phyloP scores from a whole-genome alignment of 2,797 vertebrate genomes.

The Cirrhinus mrigala region DNA sequence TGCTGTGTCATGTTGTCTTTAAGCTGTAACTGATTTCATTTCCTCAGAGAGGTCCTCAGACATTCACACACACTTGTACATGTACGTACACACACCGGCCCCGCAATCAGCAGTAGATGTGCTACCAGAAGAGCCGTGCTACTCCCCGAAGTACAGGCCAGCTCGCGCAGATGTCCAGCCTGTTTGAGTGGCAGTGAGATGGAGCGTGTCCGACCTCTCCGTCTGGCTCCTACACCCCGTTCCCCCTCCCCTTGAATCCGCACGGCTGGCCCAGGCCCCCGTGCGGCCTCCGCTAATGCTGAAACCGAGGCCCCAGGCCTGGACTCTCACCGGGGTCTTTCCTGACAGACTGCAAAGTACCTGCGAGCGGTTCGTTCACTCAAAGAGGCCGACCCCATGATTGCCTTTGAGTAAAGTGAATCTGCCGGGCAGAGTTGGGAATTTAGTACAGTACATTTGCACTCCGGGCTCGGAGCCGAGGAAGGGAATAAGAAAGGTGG shows the following conservation, averaged over 20 bases:
- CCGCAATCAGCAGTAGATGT: slow-evolving; percentile 41
- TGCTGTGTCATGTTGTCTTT: slow-evolving; percentile 23
- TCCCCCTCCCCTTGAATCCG: slow-evolving; percentile 10
- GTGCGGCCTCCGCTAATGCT: slow-evolving; percentile 40
- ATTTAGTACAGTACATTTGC: slow-evolving; percentile 43
- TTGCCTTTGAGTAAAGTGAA: slow-evolving; percentile 67
- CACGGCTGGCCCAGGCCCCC: slow-evolving; percentile 8
- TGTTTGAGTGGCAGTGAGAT: slow-evolving; percentile 48
- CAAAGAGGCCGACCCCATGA: slow-evolving; percentile 61
- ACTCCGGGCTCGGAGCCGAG: slow-evolving; percentile 15
- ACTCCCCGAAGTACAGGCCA: slow-evolving; percentile 35
- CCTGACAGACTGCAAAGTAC: slow-evolving; percentile 54
- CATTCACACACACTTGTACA: slow-evolving; percentile 48
- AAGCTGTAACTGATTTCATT: slow-evolving; percentile 20
- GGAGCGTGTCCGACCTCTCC: slow-evolving; percentile 51
- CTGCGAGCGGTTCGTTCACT: slow-evolving; percentile 64
- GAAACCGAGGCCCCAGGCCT: slow-evolving; percentile 41
- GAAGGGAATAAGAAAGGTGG: slow-evolving; percentile 13
- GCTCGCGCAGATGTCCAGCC: slow-evolving; percentile 40
- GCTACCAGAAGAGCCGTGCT: slow-evolving; percentile 4
- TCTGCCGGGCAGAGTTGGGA: slow-evolving; percentile 44
- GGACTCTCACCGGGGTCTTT: slow-evolving; percentile 43
- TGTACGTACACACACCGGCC: slow-evolving; percentile 48
- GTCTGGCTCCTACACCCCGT: slow-evolving; percentile 19
- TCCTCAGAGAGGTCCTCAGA: slow-evolving; percentile 16